Conservation (phyloP, 2,888 invertebrate species). For the Lepetodrilus schrolli region DNA sequence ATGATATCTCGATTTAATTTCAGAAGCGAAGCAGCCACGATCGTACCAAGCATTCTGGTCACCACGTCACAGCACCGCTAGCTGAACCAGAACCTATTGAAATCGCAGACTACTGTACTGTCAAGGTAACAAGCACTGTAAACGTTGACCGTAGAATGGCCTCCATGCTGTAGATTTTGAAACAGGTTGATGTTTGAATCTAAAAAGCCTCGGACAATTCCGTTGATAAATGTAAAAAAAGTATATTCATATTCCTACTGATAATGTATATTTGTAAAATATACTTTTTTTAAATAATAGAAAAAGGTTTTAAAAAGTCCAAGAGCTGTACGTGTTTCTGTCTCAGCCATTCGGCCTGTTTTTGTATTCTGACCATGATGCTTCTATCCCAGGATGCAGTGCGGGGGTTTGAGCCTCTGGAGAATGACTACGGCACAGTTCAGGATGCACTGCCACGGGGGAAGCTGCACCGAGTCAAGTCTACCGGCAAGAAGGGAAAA, state of each 20-base stretch:
- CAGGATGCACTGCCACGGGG: constrained; percentile 79
- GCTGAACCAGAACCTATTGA: constrained; percentile 86
- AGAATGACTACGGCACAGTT: constrained; percentile 82
- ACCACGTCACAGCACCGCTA: constrained; percentile 81
- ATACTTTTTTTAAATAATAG: too few relatives aligned
- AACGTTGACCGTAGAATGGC: too few relatives aligned
- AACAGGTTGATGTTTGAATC: too few relatives aligned
- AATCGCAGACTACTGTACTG: constrained; percentile 84
- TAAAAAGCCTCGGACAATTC: too few relatives aligned
- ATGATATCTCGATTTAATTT: not conserved
- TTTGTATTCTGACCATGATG: not conserved
- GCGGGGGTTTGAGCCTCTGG: constrained; percentile 77
- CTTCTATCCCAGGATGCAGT: constrained; percentile 79
- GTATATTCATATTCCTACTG: too few relatives aligned
- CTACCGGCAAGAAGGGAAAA: constrained; percentile 49
- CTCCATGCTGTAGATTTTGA: too few relatives aligned
- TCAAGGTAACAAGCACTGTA: too few relatives aligned
- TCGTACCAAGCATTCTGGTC: not conserved
- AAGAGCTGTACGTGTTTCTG: too few relatives aligned
- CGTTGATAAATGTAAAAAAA: too few relatives aligned
- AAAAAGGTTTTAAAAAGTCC: too few relatives aligned
- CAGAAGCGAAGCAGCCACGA: not conserved
- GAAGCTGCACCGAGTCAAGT: constrained; percentile 68
- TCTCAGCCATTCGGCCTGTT: too few relatives aligned
- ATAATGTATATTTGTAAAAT: too few relatives aligned